Conservation (phyloP, 53 echinoderm and acorn worm species). For the Arbacia lixula region DNA sequence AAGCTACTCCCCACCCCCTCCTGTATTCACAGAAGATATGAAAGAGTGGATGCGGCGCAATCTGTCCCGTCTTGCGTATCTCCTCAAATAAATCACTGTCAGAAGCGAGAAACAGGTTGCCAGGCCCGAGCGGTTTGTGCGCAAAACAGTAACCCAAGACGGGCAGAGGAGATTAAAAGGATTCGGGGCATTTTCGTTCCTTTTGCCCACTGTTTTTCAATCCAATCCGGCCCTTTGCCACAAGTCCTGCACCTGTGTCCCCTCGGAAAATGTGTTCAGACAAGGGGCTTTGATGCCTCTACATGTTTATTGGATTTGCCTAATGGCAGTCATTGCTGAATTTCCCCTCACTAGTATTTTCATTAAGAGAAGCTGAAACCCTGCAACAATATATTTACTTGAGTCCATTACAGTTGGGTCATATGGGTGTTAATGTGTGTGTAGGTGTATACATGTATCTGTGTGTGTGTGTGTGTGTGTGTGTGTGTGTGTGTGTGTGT, state of each 20-base stretch:
- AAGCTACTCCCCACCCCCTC: too few relatives aligned
- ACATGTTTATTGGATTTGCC: constrained; percentile 32
- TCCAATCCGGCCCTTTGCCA: constrained; percentile 14
- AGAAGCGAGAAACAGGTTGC: constrained; percentile 1
- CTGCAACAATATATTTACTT: neutral
- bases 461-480: too few relatives aligned
- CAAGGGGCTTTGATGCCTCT: neutral
- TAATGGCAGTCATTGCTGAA: constrained; percentile 21
- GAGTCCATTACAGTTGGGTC: constrained; percentile 17
- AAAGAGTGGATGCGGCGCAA: too few relatives aligned
- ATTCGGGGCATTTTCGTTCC: constrained; percentile 27
- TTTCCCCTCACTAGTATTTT: constrained; percentile 13
- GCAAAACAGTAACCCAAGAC: constrained; percentile 28
- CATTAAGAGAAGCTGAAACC: neutral
- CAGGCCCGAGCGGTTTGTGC: constrained; percentile 10
- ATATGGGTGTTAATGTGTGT: too few relatives aligned
- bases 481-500: too few relatives aligned
- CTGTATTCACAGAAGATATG: too few relatives aligned
- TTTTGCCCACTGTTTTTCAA: neutral
- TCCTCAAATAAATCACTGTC: constrained; percentile 20
- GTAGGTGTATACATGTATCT: too few relatives aligned
- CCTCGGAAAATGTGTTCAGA: neutral
- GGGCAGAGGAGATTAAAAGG: constrained; percentile 39
- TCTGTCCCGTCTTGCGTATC: too few relatives aligned
- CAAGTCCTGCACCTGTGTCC: constrained; percentile 37